Evolutionary conservation across 2,113 vertebrate species (phyloP), one percentile per base, ranked within the genome.

Genomic region (Syrrhaptes paradoxus): DNA sequence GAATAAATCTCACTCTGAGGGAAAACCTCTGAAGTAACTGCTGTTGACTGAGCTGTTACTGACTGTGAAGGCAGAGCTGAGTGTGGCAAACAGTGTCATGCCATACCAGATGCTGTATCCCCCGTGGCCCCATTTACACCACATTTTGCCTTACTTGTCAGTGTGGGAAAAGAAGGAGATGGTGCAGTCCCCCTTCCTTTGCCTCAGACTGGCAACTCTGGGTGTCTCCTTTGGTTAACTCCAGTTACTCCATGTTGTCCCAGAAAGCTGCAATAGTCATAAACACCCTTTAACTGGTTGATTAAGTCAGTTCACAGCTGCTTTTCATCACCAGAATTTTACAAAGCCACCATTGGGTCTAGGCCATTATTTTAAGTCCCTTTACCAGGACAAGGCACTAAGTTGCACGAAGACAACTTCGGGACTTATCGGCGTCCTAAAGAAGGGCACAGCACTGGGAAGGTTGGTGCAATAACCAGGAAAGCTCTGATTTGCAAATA

Each of bases 11-110:
- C 41, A 75, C 87, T 95, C 87, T 26, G 75, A 96, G 74, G 95
- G 89, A 96, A 96, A 96, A 95, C 85, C 92, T 96, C 95, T 92
- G 79, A 93, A 96, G 79, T 81, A 81, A 95, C 70, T 89, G 92
- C 82, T 89, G 87, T 67, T 78, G 91, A 74, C 84, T 75, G 85
- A 96, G 87, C 81, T 67, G 81, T 82, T 95, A 22, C 70, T 92
- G 95, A 75, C 87, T 96, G 82, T 54, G 92, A 94, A 94, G 91
- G 54, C 89, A 94, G 63, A 90, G 57, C 58, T 77, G 88, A 97
- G 84, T 75, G 90, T 92, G 90, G 90, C 96, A 96, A 79, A 94
- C 65, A 90, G 80, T 61, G 85, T 75, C 85, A 12, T 94, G 76
- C 80, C 80, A 62, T 61, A 43, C 61, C 95, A 96, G 85, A 87